These are phyloP conservation scores for Scartelaos histophorus DNA, from an alignment of 2,113 vertebrate species.

Conservation along the genomic window DNA sequence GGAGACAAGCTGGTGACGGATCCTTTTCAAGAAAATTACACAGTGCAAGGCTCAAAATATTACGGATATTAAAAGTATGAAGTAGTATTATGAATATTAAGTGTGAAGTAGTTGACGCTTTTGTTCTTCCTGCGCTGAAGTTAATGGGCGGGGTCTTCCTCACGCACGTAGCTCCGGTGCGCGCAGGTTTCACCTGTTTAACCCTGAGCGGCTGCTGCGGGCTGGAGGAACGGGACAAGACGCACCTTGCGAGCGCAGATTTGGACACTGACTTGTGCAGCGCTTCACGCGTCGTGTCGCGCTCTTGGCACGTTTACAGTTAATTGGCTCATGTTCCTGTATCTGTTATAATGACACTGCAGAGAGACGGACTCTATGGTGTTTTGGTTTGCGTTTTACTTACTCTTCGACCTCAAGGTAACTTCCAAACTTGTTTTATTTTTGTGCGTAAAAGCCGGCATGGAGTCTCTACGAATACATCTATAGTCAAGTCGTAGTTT, in stretches of 20 bases:
- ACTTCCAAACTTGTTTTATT: slow-evolving; percentile 8
- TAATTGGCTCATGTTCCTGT: background rate
- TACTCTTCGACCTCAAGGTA: slow-evolving; percentile 42
- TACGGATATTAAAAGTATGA: too few species aligned
- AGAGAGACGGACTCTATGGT: background rate
- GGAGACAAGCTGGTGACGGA: too few species aligned
- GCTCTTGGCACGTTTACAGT: background rate
- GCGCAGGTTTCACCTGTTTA: background rate
- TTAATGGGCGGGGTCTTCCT: background rate
- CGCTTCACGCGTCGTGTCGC: background rate
- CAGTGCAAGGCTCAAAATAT: too few species aligned
- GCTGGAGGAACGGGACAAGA: background rate
- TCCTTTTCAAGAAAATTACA: too few species aligned
- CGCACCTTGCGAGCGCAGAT: background rate
- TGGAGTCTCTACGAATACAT: background rate
- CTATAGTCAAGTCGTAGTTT: too few species aligned
- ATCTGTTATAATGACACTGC: slow-evolving; percentile 22
- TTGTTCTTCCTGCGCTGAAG: background rate
- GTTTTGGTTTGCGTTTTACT: slow-evolving; percentile 22
- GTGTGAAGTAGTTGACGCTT: too few species aligned
- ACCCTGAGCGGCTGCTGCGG: background rate
- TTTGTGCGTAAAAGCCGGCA: background rate
- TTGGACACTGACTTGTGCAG: background rate
- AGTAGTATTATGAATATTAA: too few species aligned
- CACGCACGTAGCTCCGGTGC: background rate